phyloP scores from a whole-genome alignment of 1,140 invertebrate genomes.

The Drosophila quadrilineata region DNA sequence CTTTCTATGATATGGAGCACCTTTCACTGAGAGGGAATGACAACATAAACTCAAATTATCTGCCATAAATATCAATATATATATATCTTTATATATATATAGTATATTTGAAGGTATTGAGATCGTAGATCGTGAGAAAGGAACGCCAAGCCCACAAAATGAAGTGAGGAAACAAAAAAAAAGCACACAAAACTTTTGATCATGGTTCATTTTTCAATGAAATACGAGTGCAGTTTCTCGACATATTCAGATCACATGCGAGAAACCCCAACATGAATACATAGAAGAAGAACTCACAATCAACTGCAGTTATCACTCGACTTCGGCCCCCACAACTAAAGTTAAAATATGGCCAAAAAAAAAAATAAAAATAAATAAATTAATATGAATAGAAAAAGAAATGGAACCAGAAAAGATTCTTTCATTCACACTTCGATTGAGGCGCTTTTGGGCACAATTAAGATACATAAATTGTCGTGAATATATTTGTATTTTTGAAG shows the following conservation, averaged over 20 bases:
- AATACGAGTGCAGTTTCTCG: slow-evolving; percentile 33
- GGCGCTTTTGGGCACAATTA: slow-evolving; percentile 18
- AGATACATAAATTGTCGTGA: slow-evolving; percentile 47
- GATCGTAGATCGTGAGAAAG: slow-evolving; percentile 60
- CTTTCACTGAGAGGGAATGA: slow-evolving; percentile 43
- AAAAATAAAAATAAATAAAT: no score
- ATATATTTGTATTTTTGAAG: slow-evolving; percentile 27
- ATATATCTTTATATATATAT: no score
- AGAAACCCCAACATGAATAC: neutral
- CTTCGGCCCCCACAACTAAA: neutral
- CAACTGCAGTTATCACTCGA: slow-evolving; percentile 10
- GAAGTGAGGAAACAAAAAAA: no score
- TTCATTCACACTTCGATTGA: slow-evolving; percentile 25
- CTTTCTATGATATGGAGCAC: slow-evolving; percentile 44
- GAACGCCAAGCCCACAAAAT: slow-evolving; percentile 6
- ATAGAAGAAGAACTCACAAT: slow-evolving; percentile 6
- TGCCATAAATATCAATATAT: slow-evolving; percentile 61
- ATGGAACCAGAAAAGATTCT: slow-evolving; percentile 11
- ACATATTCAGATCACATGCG: neutral
- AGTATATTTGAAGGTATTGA: no score
- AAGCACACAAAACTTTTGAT: neutral
- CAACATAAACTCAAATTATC: slow-evolving; percentile 52
- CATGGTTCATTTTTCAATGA: slow-evolving; percentile 16
- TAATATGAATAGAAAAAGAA: neutral
- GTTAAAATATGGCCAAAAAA: slow-evolving; percentile 8